Percentiles rank a stretch among this genome's conserved stretches.
phyloP scores from a whole-genome alignment of 2,797 vertebrate genomes.

The Sebastes oblongus region DNA sequence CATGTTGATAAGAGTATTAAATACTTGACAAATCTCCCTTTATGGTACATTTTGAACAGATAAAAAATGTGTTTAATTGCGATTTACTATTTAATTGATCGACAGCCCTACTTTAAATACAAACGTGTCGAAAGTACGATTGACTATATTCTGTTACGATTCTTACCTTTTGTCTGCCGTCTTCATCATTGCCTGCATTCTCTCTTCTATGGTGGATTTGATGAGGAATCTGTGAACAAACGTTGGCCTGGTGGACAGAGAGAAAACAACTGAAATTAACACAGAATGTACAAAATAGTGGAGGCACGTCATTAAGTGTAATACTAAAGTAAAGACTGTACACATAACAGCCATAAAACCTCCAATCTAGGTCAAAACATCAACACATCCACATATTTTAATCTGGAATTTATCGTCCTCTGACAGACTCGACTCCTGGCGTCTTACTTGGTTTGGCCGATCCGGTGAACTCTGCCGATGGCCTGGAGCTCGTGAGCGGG shows the following conservation, averaged over 20 bases:
- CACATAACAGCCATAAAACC: not conserved
- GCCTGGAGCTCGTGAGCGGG: constrained; percentile 98
- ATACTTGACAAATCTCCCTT: too few species aligned
- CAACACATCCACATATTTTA: not conserved
- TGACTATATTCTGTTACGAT: not conserved
- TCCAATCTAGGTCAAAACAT: not conserved
- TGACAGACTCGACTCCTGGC: not conserved
- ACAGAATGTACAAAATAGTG: not conserved
- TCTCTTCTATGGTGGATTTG: constrained; percentile 97
- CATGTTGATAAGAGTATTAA: too few species aligned
- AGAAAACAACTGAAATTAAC: not conserved
- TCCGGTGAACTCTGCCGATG: constrained; percentile 97
- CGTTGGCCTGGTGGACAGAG: constrained; percentile 84
- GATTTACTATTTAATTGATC: too few species aligned
- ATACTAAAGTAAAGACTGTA: not conserved
- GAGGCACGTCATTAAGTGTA: not conserved
- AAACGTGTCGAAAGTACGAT: not conserved
- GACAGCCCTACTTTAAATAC: not conserved
- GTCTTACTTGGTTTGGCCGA: constrained; percentile 95
- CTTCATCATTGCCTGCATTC: constrained; percentile 98
- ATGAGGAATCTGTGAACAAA: constrained; percentile 98
- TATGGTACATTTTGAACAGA: too few species aligned
- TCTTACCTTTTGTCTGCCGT: constrained; percentile 92
- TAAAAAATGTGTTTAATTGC: too few species aligned
- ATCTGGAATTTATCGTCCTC: not conserved